Evolutionary conservation across 2,113 vertebrate genomes (phyloP), one percentile per base, ranked within the genome.

Genomic region (Hucho hucho): DNA sequence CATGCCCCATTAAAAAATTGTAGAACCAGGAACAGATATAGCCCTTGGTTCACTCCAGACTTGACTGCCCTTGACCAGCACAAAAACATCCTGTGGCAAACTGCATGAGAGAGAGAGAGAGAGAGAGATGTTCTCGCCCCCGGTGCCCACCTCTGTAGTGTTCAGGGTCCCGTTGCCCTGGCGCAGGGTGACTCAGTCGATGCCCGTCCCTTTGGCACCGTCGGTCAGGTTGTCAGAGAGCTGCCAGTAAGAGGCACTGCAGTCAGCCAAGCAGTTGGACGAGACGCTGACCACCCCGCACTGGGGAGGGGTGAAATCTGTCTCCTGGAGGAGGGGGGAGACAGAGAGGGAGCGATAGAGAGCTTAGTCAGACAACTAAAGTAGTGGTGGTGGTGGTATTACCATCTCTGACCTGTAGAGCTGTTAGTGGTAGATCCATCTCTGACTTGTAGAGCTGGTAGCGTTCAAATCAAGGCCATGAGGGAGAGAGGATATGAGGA

Each of bases 11-110:
- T n/a, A n/a, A n/a, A n/a, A n/a, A n/a, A n/a, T n/a, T n/a, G n/a
- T n/a, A n/a, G n/a, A n/a, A n/a, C n/a, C n/a, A n/a, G n/a, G n/a
- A n/a, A n/a, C n/a, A n/a, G n/a, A n/a, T n/a, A n/a, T n/a, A n/a
- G n/a, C n/a, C n/a, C n/a, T n/a, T n/a, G n/a, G n/a, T n/a, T n/a
- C n/a, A n/a, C n/a, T n/a, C n/a, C n/a, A n/a, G n/a, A n/a, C n/a
- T n/a, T n/a, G n/a, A n/a, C n/a, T n/a, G 76, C 90, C 26, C 3
- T 73, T 26, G 78, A 86, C 25, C 91, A 93, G 84, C 92, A 93
- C n/a, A n/a, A n/a, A n/a, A n/a, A n/a, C n/a, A n/a, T n/a, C n/a
- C n/a, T n/a, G n/a, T n/a, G n/a, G n/a, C n/a, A n/a, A n/a, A n/a
- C n/a, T n/a, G n/a, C n/a, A n/a, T n/a, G n/a, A n/a, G n/a, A n/a